A percentile compares a stretch with the other conserved stretches of the same genome.
Conservation (phyloP, 2,888 invertebrate genomes). For the Drosophila dives region DNA sequence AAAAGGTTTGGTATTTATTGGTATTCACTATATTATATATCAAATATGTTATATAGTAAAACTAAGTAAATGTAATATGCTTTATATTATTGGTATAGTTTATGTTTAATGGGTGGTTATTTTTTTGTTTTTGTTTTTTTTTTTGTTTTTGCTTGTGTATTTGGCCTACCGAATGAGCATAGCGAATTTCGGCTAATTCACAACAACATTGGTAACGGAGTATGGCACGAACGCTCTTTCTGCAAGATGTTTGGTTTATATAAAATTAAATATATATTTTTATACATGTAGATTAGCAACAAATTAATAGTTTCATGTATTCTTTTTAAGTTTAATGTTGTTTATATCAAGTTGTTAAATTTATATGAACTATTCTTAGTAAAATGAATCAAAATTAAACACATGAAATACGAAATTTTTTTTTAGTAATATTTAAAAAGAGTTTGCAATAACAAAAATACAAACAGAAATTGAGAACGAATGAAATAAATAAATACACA, state of each 20-base stretch:
- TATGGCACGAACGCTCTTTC: conserved; percentile 86
- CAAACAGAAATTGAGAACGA: conserved; percentile 18
- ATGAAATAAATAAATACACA: conserved; percentile 57
- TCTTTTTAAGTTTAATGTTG: conserved; percentile 31
- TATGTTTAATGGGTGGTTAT: conserved; percentile 40
- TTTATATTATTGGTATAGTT: conserved; percentile 49
- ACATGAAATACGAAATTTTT: conserved; percentile 16
- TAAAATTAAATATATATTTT: conserved; percentile 71
- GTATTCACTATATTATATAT: conserved; percentile 30
- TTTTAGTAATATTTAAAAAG: conserved; percentile 19
- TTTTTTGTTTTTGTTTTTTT: conserved; percentile 11
- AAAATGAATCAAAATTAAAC: conserved; percentile 41
- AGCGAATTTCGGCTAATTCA: conserved; percentile 85
- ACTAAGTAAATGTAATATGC: conserved; percentile 27
- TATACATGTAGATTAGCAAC: conserved; percentile 48
- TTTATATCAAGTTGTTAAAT: conserved; percentile 46
- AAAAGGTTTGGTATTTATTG: conserved; percentile 14
- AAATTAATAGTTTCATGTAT: conserved; percentile 30
- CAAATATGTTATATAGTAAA: conserved; percentile 27
- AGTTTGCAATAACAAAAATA: conserved; percentile 42
- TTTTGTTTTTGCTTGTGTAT: conserved; percentile 70
- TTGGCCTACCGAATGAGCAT: conserved; percentile 85
- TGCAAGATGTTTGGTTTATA: conserved; percentile 83
- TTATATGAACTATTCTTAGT: conserved; percentile 39
- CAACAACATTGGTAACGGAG: conserved; percentile 86